These are phyloP conservation scores for Mormyrus iriodes DNA, from an alignment of 2,113 vertebrate species.

Conservation along the genomic window DNA sequence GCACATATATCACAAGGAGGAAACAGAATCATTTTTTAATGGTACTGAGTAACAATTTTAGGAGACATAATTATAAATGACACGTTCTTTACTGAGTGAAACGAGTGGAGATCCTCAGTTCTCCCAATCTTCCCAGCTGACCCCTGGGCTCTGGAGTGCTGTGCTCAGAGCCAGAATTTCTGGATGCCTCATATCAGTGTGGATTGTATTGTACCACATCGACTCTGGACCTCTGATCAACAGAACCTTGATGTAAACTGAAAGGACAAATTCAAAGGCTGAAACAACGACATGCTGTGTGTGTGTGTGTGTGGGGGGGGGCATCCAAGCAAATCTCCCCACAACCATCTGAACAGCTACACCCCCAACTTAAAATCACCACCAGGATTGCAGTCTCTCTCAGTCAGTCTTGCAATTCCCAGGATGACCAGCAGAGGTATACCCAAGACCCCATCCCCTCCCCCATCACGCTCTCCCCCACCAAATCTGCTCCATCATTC, in stretches of 20 bases:
- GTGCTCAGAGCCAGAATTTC: neutral
- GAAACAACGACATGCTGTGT: neutral
- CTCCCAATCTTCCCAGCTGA: neutral
- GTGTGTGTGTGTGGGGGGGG: neutral
- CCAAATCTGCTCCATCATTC: neutral
- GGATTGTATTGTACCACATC: neutral
- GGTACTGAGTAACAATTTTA: neutral
- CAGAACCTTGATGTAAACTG: neutral
- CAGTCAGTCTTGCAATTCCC: neutral
- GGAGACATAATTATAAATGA: neutral
- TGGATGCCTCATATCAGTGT: neutral
- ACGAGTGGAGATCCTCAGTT: neutral
- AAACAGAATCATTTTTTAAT: neutral
- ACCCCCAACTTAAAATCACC: neutral
- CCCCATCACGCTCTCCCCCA: neutral
- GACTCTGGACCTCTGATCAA: neutral
- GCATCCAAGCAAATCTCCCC: neutral
- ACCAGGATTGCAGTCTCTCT: neutral
- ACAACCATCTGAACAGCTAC: neutral
- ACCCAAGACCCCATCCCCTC: neutral
- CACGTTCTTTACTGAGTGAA: neutral
- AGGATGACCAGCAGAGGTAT: neutral
- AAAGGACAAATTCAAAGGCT: neutral
- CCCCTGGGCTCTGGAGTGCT: neutral
- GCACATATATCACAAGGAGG: neutral